Evolutionary conservation across 2,888 invertebrate species (phyloP), one percentile per base, ranked within the genome.

Genomic region (Rapana venosa): DNA sequence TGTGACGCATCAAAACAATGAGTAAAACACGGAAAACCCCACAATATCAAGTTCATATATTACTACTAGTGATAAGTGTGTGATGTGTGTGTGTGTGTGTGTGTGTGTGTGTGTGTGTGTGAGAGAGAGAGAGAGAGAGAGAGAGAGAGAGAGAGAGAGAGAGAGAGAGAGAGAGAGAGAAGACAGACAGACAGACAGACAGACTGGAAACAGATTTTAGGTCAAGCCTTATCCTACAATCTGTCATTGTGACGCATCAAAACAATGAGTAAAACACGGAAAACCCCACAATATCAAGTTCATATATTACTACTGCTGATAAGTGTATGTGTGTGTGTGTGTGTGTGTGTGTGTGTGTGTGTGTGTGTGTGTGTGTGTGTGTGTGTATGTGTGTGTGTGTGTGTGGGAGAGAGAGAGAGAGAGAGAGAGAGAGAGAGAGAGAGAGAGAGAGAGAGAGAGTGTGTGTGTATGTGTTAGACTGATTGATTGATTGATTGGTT

Each of bases 281-380:
- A 47, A 47, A 47, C 2, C 47, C 47, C 47, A 47, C 47, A 47
- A 47, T 47, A 47, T 47, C 47, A 47, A 47, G 2, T 47, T 47
- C 47, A 47, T 47, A 47, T 47, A 47, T 47, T 47, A 47, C 47
- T 74, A 30, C 30, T 74, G 5, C 47, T 47, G 2, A 47, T 47
- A 47, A 47, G 81, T 30, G 81, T 26, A 32, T 81, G 81, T 70
- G 22, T 70, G 6, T 70, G 70, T 81, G 81, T 81, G 81, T 81
- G 81, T 81, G 81, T 81, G 81, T 81, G 81, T 81, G 81, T 81
- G 81, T 81, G 81, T 81, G 81, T 81, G 81, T 81, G 81, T 81
- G 15, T 32, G 70, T 22, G 70, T 20, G 70, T 22, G 70, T 70
- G 70, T 70, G 70, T 26, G 70, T 70, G 70, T 26, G 70, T 70